Percentiles rank a stretch among this genome's conserved stretches.
These are phyloP conservation scores for Euwallacea fornicatus DNA, from an alignment of 1,140 invertebrate genomes.

Conservation along the genomic window DNA sequence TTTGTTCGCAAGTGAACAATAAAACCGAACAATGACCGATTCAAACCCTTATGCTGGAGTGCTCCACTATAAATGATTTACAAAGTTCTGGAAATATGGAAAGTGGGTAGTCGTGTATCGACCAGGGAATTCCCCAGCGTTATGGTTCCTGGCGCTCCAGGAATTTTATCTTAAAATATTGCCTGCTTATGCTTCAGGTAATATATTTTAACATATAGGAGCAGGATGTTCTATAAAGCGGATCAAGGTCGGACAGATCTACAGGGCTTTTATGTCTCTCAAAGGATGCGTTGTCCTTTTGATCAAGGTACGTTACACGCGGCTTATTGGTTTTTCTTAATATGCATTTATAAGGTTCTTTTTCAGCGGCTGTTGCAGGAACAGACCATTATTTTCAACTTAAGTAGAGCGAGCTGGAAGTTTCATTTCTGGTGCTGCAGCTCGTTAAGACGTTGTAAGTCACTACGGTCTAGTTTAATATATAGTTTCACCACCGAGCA, in stretches of 20 bases:
- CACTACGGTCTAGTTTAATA: no score
- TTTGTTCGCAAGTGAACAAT: slow-evolving; percentile 42
- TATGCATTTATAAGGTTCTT: no score
- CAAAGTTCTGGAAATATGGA: slow-evolving; percentile 47
- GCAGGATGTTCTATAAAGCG: slow-evolving; percentile 26
- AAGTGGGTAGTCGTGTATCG: slow-evolving; percentile 48
- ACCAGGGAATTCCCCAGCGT: slow-evolving; percentile 39
- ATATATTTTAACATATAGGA: slow-evolving; percentile 34
- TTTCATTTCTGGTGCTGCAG: no score
- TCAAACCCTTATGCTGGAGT: slow-evolving; percentile 39
- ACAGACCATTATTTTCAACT: no score
- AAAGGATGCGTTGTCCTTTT: slow-evolving; percentile 7
- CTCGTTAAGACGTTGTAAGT: no score
- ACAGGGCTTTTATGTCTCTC: neutral
- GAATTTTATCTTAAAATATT: slow-evolving; percentile 40
- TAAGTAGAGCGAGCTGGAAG: no score
- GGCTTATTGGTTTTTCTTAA: neutral
- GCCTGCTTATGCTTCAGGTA: slow-evolving; percentile 34
- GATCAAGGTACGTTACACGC: neutral
- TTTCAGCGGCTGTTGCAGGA: no score
- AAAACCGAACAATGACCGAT: slow-evolving; percentile 41
- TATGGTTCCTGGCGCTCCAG: slow-evolving; percentile 34
- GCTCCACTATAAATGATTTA: slow-evolving; percentile 45
- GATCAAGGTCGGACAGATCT: slow-evolving; percentile 31
- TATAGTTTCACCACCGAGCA: no score